Evolutionary conservation across 92 coral and sea anemone species (phyloP), one percentile per base, ranked within the genome.

Genomic region (Zoanthus sociatus): DNA sequence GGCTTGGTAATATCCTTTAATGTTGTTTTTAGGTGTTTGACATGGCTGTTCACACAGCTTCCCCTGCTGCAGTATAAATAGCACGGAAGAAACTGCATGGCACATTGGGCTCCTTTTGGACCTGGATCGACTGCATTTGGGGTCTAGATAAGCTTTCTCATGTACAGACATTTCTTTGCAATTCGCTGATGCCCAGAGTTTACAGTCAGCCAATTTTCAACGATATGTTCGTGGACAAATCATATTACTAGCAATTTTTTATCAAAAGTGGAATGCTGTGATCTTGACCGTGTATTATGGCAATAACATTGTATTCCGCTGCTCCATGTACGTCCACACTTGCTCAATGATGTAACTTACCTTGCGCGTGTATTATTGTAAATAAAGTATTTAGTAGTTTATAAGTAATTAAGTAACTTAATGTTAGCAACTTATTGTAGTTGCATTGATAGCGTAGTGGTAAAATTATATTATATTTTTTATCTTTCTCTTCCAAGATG

Each of bases 41-140:
- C 21, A 9, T 68, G 73, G 44, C 21, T 68, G 32, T 44, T 68
- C 21, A 21, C 33, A 68, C 73, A 68, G 44, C 37, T 68, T 20
- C 42, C 42, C 33, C 73, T 13, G 73, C 44, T 7, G 42, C 73
- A 1, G 32, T 68, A 68, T 20, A 21, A 20, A 68, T 68, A 68
- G 37, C 73, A 21, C 42, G 66, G 66, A 77, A 77, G 16, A 77
- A n/a, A 9, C 82, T 0, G 82, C 82, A 30, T 77, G 82, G 48
- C 82, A 77, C 21, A 77, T 15, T 68, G 48, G 54, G 14, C 18
- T 53, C 1, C 68, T 54, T 3, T 55, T 56, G 18, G 63, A 55
- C 0, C 82, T 17, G 18, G 63, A 55, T 2, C 47, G 82, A 8
- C 67, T 42, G 1, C 6, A 37, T 2, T 77, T 55, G 3, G 68